phyloP scores from a whole-genome alignment of 1,140 invertebrate species.

The Bombus consobrinus region DNA sequence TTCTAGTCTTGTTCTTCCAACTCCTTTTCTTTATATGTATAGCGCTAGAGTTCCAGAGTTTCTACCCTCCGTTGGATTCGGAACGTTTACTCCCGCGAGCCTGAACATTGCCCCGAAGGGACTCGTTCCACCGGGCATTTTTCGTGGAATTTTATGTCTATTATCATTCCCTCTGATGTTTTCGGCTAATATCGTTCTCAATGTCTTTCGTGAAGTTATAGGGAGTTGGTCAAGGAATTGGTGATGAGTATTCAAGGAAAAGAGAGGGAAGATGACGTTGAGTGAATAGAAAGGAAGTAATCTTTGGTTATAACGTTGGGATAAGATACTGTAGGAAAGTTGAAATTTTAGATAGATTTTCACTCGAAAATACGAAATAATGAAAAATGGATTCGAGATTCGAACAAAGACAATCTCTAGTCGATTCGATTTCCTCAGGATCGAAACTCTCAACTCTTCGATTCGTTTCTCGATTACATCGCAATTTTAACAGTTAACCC shows the following conservation, averaged over 20 bases:
- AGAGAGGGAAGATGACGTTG: not conserved
- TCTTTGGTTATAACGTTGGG: not conserved
- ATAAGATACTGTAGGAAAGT: not conserved
- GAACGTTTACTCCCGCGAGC: constrained; percentile 43
- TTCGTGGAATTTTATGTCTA: constrained; percentile 10
- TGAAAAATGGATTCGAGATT: not conserved
- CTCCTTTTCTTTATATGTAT: not conserved
- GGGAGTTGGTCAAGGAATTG: not conserved
- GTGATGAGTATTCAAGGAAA: no score
- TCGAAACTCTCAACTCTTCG: not conserved
- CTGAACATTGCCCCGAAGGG: constrained; percentile 26
- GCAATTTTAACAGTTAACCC: no score
- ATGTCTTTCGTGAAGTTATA: constrained; percentile 4
- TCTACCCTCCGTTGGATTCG: constrained; percentile 29
- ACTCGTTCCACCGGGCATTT: constrained; percentile 27
- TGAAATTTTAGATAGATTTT: not conserved
- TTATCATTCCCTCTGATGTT: constrained; percentile 25
- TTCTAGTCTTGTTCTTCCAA: not conserved
- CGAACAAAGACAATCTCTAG: not conserved
- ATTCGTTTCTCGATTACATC: not conserved
- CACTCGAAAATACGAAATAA: no score
- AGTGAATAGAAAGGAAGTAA: not conserved
- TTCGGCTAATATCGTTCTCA: not conserved
- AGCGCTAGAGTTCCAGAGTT: not conserved
- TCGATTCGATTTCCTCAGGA: not conserved